These are phyloP conservation scores for Antennarius striatus DNA, from an alignment of 2,113 vertebrate species.

Conservation along the genomic window DNA sequence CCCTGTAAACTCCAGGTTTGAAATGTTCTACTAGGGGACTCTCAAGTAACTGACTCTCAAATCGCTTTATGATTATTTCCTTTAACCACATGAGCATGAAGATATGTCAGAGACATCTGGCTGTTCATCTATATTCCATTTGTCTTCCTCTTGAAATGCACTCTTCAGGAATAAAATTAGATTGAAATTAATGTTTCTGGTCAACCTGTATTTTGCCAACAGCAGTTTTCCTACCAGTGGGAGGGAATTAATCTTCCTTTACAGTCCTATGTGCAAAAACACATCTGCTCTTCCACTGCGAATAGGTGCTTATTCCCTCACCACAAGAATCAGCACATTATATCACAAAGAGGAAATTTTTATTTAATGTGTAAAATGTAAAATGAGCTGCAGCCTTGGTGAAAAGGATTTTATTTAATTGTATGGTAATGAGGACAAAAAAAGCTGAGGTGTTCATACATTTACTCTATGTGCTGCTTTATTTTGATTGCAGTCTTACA, in stretches of 20 bases:
- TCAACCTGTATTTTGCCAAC: conserved; percentile 19
- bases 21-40: conserved; percentile 67
- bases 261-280: conserved; percentile 1
- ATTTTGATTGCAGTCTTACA: conserved; percentile 31
- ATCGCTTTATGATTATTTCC: conserved; percentile 49
- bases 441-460: background rate
- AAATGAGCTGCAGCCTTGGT: conserved; percentile 1
- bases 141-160: conserved; percentile 46
- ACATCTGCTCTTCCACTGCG: conserved; percentile 14
- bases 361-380: conserved; percentile 19
- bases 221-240: conserved; percentile 2
- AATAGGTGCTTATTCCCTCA: background rate
- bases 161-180: conserved; percentile 27
- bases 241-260: conserved; percentile 37
- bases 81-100: conserved; percentile 55
- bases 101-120: conserved; percentile 68
- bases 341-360: background rate
- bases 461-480: conserved; percentile 14
- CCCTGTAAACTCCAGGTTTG: conserved; percentile 51
- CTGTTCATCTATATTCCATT: conserved; percentile 58
- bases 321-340: conserved; percentile 15
- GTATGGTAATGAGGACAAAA: conserved; percentile 26
- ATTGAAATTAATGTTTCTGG: conserved; percentile 59
- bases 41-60: conserved; percentile 69
- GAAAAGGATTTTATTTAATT: conserved; percentile 17